These are phyloP conservation scores for Cryptomyrus ogoouensis DNA, from an alignment of 2,113 vertebrate species.

Conservation along the genomic window DNA sequence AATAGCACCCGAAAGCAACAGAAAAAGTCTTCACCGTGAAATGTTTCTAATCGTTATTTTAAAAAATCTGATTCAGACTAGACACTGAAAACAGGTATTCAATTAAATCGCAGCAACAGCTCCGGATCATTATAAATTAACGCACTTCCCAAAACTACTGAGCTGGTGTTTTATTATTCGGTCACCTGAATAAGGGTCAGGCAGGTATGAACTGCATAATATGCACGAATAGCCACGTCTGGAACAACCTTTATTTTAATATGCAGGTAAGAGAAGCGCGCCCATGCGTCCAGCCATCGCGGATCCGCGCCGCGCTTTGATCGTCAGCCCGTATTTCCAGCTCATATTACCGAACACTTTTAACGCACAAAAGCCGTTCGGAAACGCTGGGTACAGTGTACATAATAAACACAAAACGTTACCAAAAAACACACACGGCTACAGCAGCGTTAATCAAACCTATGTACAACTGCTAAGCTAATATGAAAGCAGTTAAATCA, in stretches of 20 bases:
- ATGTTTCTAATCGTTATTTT: not conserved
- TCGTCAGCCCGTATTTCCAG: not conserved
- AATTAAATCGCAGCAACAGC: not conserved
- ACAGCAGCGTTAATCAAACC: not conserved
- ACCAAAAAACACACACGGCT: not conserved
- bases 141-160: not conserved
- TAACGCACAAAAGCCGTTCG: not conserved
- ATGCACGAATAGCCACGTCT: not conserved
- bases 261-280: not conserved
- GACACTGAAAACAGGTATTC: not conserved
- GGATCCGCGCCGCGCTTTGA: not conserved
- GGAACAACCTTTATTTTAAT: not conserved
- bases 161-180: not conserved
- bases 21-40: not conserved
- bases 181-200: not conserved
- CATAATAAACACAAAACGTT: not conserved
- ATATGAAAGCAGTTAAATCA: not conserved
- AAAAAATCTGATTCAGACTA: not conserved
- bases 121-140: not conserved
- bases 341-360: conserved; percentile 3
- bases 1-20: not conserved
- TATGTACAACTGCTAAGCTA: not conserved
- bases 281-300: not conserved
- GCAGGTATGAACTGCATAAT: not conserved
- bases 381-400: not conserved